Conservation (phyloP, 2,888 invertebrate species). For the Pandemis cinnamomeana region DNA sequence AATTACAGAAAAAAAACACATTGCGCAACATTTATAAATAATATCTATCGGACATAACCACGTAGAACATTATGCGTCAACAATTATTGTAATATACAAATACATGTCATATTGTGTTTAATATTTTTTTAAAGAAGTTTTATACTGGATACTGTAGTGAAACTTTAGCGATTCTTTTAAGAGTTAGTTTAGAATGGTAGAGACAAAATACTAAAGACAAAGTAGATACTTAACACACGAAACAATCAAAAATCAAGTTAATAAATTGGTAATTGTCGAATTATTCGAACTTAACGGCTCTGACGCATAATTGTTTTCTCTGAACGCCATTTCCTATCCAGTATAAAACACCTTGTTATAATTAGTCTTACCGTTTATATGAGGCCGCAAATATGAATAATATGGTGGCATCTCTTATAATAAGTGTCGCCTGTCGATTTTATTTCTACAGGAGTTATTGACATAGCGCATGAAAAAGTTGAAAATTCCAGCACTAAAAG, state of each 20-base stretch:
- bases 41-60: constrained; percentile 63
- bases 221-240: neutral
- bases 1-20: constrained; percentile 76
- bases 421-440: neutral
- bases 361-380: constrained; percentile 27
- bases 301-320: no score
- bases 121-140: constrained; percentile 20
- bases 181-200: neutral
- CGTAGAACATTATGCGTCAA: constrained; percentile 71
- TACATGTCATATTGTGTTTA: constrained; percentile 64
- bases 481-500: neutral
- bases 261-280: neutral
- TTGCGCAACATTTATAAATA: constrained; percentile 80
- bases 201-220: neutral
- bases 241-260: neutral
- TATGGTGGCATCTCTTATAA: constrained; percentile 47
- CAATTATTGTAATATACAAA: constrained; percentile 62
- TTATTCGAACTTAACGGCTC: neutral
- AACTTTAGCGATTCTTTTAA: neutral
- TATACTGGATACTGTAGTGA: constrained; percentile 26
- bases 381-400: constrained; percentile 39
- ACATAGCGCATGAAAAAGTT: neutral
- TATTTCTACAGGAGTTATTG: neutral
- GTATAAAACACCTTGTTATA: neutral
- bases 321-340: neutral